Conservation (phyloP, 1,140 invertebrate species). For the Sitodiplosis mosellana region DNA sequence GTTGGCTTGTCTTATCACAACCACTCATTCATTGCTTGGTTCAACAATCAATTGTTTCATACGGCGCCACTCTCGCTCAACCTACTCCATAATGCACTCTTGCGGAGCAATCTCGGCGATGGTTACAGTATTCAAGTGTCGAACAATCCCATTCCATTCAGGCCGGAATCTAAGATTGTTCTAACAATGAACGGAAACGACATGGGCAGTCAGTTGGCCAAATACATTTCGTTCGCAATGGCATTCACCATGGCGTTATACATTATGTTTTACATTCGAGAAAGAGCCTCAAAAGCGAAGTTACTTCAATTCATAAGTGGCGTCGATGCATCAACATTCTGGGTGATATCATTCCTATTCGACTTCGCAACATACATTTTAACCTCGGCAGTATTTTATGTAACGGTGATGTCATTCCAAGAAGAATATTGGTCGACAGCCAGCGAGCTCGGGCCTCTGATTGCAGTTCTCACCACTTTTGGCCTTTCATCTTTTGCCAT, state of each 20-base stretch:
- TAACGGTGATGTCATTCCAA: constrained; percentile 34
- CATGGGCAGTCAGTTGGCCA: constrained; percentile 39
- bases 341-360: not conserved
- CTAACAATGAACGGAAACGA: constrained; percentile 30
- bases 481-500: constrained; percentile 31
- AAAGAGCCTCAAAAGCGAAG: not conserved
- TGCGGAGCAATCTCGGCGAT: constrained; percentile 28
- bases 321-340: not conserved
- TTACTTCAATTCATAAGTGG: not conserved
- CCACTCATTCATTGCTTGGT: too few species aligned
- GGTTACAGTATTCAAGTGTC: constrained; percentile 33
- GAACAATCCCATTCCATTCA: constrained; percentile 49
- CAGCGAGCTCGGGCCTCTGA: constrained; percentile 28
- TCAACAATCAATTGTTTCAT: constrained; percentile 49
- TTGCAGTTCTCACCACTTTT: constrained; percentile 29
- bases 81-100: constrained; percentile 39
- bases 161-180: constrained; percentile 10
- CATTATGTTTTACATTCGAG: not conserved
- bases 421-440: constrained; percentile 32
- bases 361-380: not conserved
- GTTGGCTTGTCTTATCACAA: too few species aligned
- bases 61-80: constrained; percentile 42
- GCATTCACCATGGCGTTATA: not conserved
- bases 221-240: constrained; percentile 44
- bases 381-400: constrained; percentile 9